Evolutionary conservation across 2,113 vertebrate genomes (phyloP).

Genomic region (Ageneiosus marmoratus): DNA sequence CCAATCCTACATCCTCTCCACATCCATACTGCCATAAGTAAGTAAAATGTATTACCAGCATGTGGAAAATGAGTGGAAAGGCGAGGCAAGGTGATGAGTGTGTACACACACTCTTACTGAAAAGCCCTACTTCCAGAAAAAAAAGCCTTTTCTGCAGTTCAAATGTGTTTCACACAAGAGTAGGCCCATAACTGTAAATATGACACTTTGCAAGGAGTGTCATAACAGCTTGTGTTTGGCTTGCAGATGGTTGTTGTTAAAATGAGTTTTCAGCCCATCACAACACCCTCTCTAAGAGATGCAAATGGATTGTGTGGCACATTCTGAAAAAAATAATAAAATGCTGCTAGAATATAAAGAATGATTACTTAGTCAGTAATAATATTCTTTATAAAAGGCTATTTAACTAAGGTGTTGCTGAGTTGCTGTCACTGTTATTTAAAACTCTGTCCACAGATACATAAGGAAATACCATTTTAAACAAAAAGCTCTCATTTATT

Average conservation of each 20-base stretch:
- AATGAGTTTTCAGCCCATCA: slow-evolving; percentile 40
- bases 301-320: slow-evolving; percentile 42
- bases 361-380: background rate
- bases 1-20: slow-evolving; percentile 17
- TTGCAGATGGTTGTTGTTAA: slow-evolving; percentile 44
- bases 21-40: slow-evolving; percentile 66
- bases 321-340: slow-evolving; percentile 44
- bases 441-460: slow-evolving; percentile 44
- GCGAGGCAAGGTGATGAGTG: slow-evolving; percentile 63
- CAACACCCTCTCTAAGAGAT: slow-evolving; percentile 31
- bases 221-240: slow-evolving; percentile 47
- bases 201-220: slow-evolving; percentile 50
- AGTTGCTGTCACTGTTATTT: slow-evolving; percentile 45
- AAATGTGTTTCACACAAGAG: slow-evolving; percentile 59
- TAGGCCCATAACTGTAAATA: slow-evolving; percentile 60
- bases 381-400: slow-evolving; percentile 7
- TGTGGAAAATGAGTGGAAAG: slow-evolving; percentile 35
- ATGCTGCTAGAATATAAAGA: background rate
- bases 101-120: slow-evolving; percentile 61
- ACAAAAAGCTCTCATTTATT: slow-evolving; percentile 48
- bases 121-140: slow-evolving; percentile 61
- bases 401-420: background rate
- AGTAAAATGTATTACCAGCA: slow-evolving; percentile 70
- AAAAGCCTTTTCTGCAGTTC: slow-evolving; percentile 55
- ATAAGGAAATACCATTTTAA: slow-evolving; percentile 49